Percentiles rank a stretch among this genome's conserved stretches.
Conservation (phyloP, 1,140 invertebrate genomes). For the Pollicipes pollicipes region DNA sequence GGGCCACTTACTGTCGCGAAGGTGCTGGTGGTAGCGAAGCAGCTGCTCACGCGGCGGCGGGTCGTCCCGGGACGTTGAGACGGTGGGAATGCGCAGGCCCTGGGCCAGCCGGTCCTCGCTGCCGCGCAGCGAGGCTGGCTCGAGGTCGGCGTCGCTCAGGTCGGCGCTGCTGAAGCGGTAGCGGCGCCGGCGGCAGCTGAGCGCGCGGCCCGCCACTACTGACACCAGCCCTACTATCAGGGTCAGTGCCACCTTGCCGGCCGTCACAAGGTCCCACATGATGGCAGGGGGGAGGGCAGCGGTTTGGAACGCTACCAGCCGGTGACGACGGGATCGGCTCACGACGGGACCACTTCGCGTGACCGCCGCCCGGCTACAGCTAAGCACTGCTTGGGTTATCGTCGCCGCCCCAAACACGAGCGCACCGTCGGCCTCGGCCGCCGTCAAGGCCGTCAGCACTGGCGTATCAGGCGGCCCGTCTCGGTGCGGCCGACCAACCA, state of each 20-base stretch:
- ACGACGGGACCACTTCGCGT: no score
- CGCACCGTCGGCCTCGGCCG: no score
- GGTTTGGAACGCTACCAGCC: no score
- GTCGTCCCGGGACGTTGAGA: neutral
- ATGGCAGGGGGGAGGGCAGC: no score
- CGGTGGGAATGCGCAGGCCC: neutral
- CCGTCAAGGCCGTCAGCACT: no score
- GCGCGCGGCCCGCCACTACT: neutral
- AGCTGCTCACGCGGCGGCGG: constrained; percentile 5
- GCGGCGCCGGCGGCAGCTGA: neutral
- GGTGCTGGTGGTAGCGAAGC: constrained; percentile 10
- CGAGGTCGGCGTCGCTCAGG: neutral
- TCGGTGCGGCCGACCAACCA: no score
- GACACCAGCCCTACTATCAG: neutral
- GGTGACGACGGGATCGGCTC: no score
- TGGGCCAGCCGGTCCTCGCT: neutral
- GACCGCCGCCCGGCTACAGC: no score
- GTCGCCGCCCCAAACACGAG: no score
- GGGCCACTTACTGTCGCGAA: no score
- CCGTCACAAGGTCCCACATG: neutral
- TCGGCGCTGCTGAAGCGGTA: neutral
- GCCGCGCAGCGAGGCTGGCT: neutral
- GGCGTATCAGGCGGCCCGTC: no score
- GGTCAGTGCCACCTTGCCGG: neutral
- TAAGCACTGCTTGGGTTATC: no score